These are phyloP conservation scores for Hyla sarda DNA, from an alignment of 2,113 vertebrate species.

Conservation along the genomic window DNA sequence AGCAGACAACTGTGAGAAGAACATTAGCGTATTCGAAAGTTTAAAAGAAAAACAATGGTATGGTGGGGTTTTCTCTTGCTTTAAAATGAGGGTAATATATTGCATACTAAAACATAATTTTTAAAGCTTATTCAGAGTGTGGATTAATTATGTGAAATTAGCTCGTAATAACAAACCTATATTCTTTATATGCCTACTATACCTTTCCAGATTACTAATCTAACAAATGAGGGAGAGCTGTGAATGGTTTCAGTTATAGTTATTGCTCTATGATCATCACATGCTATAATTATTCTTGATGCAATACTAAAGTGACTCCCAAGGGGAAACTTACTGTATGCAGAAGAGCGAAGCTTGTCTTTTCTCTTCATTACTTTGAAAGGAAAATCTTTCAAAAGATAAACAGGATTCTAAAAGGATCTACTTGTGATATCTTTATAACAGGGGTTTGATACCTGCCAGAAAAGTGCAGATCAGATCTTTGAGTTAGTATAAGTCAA, in stretches of 20 bases:
- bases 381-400: conserved; percentile 68
- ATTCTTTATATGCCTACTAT: conserved; percentile 62
- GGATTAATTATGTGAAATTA: conserved; percentile 50
- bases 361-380: conserved; percentile 69
- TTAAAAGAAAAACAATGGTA: background rate
- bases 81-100: conserved; percentile 7
- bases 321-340: conserved; percentile 64
- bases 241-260: conserved; percentile 67
- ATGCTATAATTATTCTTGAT: conserved; percentile 69
- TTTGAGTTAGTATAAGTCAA: too few relatives aligned
- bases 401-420: conserved; percentile 26
- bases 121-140: background rate
- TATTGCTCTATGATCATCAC: conserved; percentile 70
- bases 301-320: conserved; percentile 73
- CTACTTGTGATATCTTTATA: background rate
- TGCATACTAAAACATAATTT: conserved; percentile 4
- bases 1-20: background rate
- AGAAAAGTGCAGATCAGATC: too few relatives aligned
- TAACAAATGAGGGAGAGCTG: conserved; percentile 68
- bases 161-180: conserved; percentile 60
- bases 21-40: background rate
- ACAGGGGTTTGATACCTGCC: background rate
- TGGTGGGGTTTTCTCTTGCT: background rate
- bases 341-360: conserved; percentile 67
- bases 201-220: conserved; percentile 70